phyloP scores from a whole-genome alignment of 2,888 invertebrate species.

The Ectemnius continuus region DNA sequence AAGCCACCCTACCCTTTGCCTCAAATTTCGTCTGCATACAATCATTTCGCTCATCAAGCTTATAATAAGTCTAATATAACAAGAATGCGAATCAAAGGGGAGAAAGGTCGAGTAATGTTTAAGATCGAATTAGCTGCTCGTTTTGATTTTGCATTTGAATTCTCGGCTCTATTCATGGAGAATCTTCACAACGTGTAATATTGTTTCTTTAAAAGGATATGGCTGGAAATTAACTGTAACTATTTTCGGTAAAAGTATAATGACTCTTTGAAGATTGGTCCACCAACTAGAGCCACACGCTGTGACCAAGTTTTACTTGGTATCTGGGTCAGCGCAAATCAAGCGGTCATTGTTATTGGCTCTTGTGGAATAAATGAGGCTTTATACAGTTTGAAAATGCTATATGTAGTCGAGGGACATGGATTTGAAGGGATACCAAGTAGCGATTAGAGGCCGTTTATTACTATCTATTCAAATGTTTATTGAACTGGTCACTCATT shows the following conservation, averaged over 20 bases:
- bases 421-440: conserved; percentile 20
- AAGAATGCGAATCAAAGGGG: neutral
- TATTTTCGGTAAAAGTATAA: too few species aligned
- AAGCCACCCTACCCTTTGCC: conserved; percentile 5
- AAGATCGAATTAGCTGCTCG: neutral
- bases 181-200: too few species aligned
- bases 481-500: conserved; percentile 54
- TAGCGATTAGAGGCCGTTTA: conserved; percentile 47
- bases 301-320: conserved; percentile 28
- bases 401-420: conserved; percentile 51
- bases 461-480: conserved; percentile 45
- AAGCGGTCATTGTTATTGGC: conserved; percentile 69
- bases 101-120: neutral
- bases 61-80: neutral
- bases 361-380: conserved; percentile 65
- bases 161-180: too few species aligned
- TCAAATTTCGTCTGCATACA: conserved; percentile 24
- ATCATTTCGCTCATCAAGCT: conserved; percentile 9
- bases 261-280: too few species aligned
- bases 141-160: neutral
- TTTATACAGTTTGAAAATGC: conserved; percentile 54
- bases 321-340: conserved; percentile 68
- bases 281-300: too few species aligned
- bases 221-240: too few species aligned
- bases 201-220: too few species aligned